Conservation (phyloP, 1,140 invertebrate genomes). For the Atta texana region DNA sequence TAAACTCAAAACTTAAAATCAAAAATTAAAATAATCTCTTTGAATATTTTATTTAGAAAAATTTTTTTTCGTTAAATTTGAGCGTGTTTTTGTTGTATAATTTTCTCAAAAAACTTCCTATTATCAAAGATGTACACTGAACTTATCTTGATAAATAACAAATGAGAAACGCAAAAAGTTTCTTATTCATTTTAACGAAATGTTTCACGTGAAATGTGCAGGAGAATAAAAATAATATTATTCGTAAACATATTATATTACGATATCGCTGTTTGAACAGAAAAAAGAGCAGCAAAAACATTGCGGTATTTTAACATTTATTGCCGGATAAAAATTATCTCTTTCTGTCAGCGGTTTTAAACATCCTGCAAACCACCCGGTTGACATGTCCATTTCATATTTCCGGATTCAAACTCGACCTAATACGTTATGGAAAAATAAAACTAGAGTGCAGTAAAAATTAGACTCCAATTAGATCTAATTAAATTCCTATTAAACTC, state of each 20-base stretch:
- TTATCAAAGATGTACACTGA: neutral
- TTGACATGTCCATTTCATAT: neutral
- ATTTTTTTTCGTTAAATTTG: neutral
- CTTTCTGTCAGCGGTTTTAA: constrained; percentile 8
- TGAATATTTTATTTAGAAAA: neutral
- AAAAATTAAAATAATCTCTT: neutral
- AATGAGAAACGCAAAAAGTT: neutral
- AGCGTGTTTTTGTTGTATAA: neutral
- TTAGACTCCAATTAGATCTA: neutral
- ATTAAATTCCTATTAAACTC: neutral
- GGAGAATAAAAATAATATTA: neutral
- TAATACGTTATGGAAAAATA: neutral
- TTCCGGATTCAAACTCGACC: neutral
- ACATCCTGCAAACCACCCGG: neutral
- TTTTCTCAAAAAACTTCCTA: neutral
- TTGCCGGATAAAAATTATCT: constrained; percentile 28
- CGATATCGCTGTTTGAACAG: neutral
- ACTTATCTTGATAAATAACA: neutral
- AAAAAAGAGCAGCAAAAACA: neutral
- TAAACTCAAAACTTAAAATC: neutral
- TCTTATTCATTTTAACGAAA: neutral
- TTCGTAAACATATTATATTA: neutral
- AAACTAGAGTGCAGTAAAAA: neutral
- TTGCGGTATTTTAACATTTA: neutral
- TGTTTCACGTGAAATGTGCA: neutral